Conservation (phyloP, 2,888 invertebrate genomes). For the Drosophila recens region DNA sequence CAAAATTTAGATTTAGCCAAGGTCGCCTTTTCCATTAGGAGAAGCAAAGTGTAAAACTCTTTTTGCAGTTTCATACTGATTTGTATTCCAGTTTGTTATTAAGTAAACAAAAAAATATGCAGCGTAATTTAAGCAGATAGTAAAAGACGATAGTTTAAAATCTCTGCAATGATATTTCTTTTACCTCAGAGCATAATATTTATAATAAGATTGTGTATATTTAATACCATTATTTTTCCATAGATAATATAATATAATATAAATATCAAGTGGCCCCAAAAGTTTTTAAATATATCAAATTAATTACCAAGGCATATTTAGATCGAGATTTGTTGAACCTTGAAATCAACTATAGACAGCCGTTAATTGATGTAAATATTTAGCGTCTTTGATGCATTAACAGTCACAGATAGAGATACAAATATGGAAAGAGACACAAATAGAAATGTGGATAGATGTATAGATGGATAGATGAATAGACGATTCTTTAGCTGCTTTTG, state of each 20-base stretch:
- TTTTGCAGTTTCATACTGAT: slow-evolving; percentile 1
- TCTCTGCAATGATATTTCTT: not conserved
- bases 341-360: slow-evolving; percentile 23
- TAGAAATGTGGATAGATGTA: slow-evolving; percentile 3
- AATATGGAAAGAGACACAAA: not conserved
- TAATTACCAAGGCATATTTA: slow-evolving; percentile 12
- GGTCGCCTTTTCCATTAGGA: slow-evolving; percentile 9
- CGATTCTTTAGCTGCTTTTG: slow-evolving; percentile 14
- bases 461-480: not conserved
- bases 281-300: slow-evolving; percentile 22
- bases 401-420: slow-evolving; percentile 8
- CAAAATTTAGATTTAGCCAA: slow-evolving; percentile 11
- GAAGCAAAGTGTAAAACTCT: not conserved
- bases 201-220: slow-evolving; percentile 5
- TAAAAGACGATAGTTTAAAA: not conserved
- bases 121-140: slow-evolving; percentile 20
- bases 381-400: slow-evolving; percentile 45
- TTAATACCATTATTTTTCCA: not conserved
- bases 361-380: slow-evolving; percentile 38
- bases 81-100: slow-evolving; percentile 15
- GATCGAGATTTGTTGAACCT: slow-evolving; percentile 32
- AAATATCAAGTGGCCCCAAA: slow-evolving; percentile 3
- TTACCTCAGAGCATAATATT: not conserved
- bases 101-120: slow-evolving; percentile 18
- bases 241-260: not conserved